Conservation (phyloP, 1,140 invertebrate species). For the Oedothorax gibbosus region DNA sequence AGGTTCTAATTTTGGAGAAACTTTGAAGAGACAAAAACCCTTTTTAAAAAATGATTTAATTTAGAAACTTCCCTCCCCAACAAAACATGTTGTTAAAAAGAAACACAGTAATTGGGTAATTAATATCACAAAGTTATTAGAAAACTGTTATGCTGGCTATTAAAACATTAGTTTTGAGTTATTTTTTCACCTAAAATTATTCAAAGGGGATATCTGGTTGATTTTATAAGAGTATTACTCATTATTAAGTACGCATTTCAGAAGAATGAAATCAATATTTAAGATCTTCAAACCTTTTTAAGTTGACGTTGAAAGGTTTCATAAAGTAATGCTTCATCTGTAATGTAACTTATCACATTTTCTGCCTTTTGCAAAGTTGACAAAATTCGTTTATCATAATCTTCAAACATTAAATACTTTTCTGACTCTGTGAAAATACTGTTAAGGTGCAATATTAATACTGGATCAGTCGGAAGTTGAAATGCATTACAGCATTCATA, state of each 20-base stretch:
- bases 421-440: neutral
- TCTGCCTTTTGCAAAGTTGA: neutral
- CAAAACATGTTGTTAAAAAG: no score
- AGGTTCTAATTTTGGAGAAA: no score
- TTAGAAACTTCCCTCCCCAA: no score
- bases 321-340: slow-evolving; percentile 19
- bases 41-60: no score
- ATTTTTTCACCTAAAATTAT: neutral
- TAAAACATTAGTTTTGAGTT: no score
- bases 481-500: slow-evolving; percentile 30
- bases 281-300: slow-evolving; percentile 2
- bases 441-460: slow-evolving; percentile 3
- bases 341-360: slow-evolving; percentile 6
- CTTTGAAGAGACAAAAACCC: no score
- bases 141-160: no score
- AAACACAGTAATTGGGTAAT: no score
- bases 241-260: neutral
- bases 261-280: neutral
- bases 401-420: slow-evolving; percentile 1
- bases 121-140: no score
- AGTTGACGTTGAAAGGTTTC: neutral
- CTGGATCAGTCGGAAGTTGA: neutral
- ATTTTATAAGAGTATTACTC: neutral
- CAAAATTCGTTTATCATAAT: neutral
- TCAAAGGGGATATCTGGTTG: neutral